These are phyloP conservation scores for Trichacis sp. DNA, from an alignment of 2,888 invertebrate species.

Conservation along the genomic window DNA sequence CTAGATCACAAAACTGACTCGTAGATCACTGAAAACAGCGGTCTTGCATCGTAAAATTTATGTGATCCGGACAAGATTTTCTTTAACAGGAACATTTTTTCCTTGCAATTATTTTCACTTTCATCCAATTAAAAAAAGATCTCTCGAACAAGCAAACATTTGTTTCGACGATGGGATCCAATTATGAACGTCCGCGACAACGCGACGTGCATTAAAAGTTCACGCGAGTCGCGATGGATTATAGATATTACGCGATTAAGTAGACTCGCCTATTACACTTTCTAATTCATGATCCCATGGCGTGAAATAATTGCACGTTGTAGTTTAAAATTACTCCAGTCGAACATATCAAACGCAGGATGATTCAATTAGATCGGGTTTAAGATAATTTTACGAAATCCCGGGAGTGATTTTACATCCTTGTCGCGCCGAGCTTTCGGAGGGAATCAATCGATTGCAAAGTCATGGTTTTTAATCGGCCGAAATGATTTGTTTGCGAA, in stretches of 20 bases:
- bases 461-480: constrained; percentile 4
- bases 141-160: no score
- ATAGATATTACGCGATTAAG: constrained; percentile 6
- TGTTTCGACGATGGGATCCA: background rate
- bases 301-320: constrained; percentile 10
- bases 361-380: constrained; percentile 9
- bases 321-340: constrained; percentile 1
- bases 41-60: no score
- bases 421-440: no score
- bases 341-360: constrained; percentile 2
- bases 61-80: no score
- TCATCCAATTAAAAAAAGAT: no score
- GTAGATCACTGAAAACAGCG: no score
- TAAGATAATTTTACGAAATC: background rate
- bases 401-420: no score
- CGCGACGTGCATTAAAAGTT: background rate
- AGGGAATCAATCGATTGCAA: background rate
- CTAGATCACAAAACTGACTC: no score
- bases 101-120: background rate
- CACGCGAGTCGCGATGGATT: constrained; percentile 6
- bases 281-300: constrained; percentile 8
- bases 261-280: constrained; percentile 10
- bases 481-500: background rate
- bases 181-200: background rate
- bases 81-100: no score